A percentile compares a stretch with the other conserved stretches of the same genome.
These are phyloP conservation scores for Perca fluviatilis DNA, from an alignment of 2,113 vertebrate species.

Conservation along the genomic window DNA sequence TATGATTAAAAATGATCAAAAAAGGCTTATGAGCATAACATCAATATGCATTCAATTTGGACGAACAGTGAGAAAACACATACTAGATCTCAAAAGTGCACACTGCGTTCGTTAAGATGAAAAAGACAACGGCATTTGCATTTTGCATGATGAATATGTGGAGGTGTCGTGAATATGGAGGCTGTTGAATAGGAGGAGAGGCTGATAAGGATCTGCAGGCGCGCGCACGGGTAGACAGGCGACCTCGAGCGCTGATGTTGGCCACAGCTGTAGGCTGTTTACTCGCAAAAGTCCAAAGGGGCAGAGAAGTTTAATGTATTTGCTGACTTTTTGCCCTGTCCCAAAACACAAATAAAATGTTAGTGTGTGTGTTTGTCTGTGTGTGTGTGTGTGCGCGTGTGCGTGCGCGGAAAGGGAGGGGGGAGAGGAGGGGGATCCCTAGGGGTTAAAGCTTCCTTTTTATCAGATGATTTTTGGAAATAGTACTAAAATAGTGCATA, in stretches of 20 bases:
- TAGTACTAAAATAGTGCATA: conserved; percentile 15
- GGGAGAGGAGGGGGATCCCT: background rate
- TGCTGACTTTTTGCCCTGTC: conserved; percentile 56
- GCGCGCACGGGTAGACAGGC: conserved; percentile 61
- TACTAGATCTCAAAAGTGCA: conserved; percentile 23
- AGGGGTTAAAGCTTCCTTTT: conserved; percentile 25
- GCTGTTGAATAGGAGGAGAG: conserved; percentile 72
- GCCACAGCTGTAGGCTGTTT: conserved; percentile 63
- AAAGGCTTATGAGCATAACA: conserved; percentile 1
- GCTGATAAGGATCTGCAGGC: conserved; percentile 72
- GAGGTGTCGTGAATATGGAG: conserved; percentile 84
- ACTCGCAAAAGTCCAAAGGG: conserved; percentile 63
- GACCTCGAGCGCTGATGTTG: conserved; percentile 50
- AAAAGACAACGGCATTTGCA: conserved; percentile 77
- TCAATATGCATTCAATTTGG: conserved; percentile 3
- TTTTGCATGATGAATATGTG: conserved; percentile 82
- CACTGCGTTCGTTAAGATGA: conserved; percentile 43
- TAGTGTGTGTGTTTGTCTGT: conserved; percentile 4
- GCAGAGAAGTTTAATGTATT: conserved; percentile 64
- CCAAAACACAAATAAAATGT: conserved; percentile 35
- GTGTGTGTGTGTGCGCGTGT: background rate
- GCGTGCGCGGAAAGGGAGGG: background rate
- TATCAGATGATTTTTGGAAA: conserved; percentile 1
- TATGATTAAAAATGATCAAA: conserved; percentile 21
- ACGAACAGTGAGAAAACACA: background rate